A percentile compares a stretch with the other conserved stretches of the same genome.
phyloP scores from a whole-genome alignment of 2,888 invertebrate species.

The Erebia epiphron region DNA sequence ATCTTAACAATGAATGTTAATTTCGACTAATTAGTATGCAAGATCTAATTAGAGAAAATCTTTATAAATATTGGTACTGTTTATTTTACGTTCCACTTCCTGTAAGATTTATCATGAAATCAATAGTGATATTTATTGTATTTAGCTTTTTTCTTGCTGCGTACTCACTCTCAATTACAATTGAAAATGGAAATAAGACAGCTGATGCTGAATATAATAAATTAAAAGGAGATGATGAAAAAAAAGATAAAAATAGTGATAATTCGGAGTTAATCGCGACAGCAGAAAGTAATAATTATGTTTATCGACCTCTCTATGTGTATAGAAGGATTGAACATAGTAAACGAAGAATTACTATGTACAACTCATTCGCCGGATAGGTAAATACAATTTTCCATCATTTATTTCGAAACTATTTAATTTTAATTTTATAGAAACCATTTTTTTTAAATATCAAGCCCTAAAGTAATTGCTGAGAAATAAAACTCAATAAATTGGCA shows the following conservation, averaged over 20 bases:
- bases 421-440: too few relatives aligned
- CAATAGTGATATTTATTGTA: slow-evolving; percentile 15
- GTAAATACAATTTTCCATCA: slow-evolving; percentile 5
- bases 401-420: not conserved
- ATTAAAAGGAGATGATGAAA: not conserved
- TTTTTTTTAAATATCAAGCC: not conserved
- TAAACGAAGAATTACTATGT: slow-evolving; percentile 71
- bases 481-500: slow-evolving; percentile 7
- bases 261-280: slow-evolving; percentile 51
- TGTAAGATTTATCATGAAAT: slow-evolving; percentile 25
- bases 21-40: slow-evolving; percentile 20
- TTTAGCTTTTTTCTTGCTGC: slow-evolving; percentile 8
- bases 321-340: slow-evolving; percentile 71
- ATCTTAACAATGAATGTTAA: slow-evolving; percentile 27
- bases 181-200: not conserved
- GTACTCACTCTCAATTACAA: slow-evolving; percentile 13
- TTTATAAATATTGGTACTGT: slow-evolving; percentile 21
- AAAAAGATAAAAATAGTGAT: not conserved
- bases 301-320: slow-evolving; percentile 67
- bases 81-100: slow-evolving; percentile 13
- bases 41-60: slow-evolving; percentile 23
- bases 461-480: not conserved
- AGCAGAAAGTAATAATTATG: slow-evolving; percentile 61
- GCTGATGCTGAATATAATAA: not conserved
- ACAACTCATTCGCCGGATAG: slow-evolving; percentile 72